Evolutionary conservation across 2,888 invertebrate species (phyloP).

Genomic region (Cybosia mesomella): DNA sequence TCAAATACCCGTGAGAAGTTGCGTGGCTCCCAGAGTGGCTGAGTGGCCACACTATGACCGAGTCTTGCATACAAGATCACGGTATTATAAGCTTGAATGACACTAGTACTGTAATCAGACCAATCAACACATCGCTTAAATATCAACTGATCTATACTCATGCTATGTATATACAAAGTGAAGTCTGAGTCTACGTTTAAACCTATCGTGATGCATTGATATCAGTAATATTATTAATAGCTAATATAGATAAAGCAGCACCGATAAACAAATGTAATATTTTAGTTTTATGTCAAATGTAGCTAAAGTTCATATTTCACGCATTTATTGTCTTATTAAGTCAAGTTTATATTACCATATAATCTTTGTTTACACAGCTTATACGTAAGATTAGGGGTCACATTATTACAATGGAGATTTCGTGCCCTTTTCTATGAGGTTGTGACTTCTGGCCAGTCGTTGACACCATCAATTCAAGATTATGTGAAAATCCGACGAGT

Average conservation of each 20-base stretch:
- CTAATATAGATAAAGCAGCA: constrained; percentile 29
- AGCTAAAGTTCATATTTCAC: constrained; percentile 36
- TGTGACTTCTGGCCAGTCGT: constrained; percentile 65
- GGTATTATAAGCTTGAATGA: constrained; percentile 79
- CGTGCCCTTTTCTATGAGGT: constrained; percentile 55
- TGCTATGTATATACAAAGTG: too few species aligned
- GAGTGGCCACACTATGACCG: constrained; percentile 45
- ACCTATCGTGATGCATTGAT: constrained; percentile 57
- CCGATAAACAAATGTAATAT: constrained; percentile 16
- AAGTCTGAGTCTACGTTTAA: constrained; percentile 54
- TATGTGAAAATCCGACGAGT: constrained; percentile 84
- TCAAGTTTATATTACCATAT: constrained; percentile 32
- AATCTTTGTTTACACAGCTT: constrained; percentile 43
- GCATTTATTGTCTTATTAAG: constrained; percentile 43
- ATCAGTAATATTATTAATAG: constrained; percentile 24
- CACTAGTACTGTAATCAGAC: constrained; percentile 61
- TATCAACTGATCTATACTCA: constrained; percentile 66
- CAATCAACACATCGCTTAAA: constrained; percentile 70
- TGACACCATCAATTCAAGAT: constrained; percentile 81
- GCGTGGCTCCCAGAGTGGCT: constrained; percentile 61
- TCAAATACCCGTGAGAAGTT: constrained; percentile 85
- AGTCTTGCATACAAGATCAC: constrained; percentile 42
- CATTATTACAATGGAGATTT: constrained; percentile 51
- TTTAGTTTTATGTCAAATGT: constrained; percentile 28
- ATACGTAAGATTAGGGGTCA: constrained; percentile 51